A percentile compares a stretch with the other conserved stretches of the same genome.
Conservation (phyloP, 1,140 invertebrate genomes). For the Bombus huntii region DNA sequence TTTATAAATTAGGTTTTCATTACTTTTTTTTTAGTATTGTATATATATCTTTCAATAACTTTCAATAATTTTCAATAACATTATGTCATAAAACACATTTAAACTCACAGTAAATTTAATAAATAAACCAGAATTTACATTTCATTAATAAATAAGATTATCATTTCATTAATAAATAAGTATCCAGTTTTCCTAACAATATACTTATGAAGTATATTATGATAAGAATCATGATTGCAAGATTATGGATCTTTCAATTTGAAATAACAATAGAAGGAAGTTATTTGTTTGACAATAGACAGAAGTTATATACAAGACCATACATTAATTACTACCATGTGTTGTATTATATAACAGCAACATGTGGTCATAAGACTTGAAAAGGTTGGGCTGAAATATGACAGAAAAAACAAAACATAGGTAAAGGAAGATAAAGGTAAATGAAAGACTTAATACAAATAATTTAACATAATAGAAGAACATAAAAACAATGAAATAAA, state of each 20-base stretch:
- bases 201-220: neutral
- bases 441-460: slow-evolving; percentile 5
- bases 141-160: neutral
- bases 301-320: slow-evolving; percentile 16
- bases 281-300: slow-evolving; percentile 37
- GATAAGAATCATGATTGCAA: no score
- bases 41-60: neutral
- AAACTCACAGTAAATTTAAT: neutral
- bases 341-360: slow-evolving; percentile 55
- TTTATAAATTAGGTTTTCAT: neutral
- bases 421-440: slow-evolving; percentile 21
- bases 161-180: neutral
- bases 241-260: neutral
- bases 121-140: neutral
- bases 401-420: slow-evolving; percentile 48
- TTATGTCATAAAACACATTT: neutral
- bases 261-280: neutral
- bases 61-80: neutral
- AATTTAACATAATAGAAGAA: neutral
- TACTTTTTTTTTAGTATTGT: neutral
- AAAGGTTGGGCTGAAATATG: slow-evolving; percentile 38
- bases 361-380: slow-evolving; percentile 53
- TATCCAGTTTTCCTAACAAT: neutral
- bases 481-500: neutral
- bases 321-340: slow-evolving; percentile 61